A percentile compares a stretch with the other conserved stretches of the same genome.
Evolutionary conservation across 2,113 vertebrate species (phyloP).

Genomic region (Eira barbara): DNA sequence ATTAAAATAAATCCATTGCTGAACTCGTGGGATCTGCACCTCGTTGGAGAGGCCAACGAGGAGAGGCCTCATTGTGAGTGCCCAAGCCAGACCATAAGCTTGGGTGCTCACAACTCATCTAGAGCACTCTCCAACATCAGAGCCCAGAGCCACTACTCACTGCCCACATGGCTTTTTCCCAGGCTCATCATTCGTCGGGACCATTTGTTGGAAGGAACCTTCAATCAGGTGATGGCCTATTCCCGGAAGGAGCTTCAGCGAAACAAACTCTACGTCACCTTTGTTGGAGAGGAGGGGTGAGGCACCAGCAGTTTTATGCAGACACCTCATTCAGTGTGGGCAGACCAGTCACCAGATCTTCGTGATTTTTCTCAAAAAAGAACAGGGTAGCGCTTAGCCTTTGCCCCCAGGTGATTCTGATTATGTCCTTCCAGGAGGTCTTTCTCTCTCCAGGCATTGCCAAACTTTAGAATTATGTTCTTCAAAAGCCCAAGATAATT

Average conservation of each 20-base stretch:
- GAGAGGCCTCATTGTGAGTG: too few species aligned
- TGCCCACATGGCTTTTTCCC: neutral
- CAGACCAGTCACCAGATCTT: too few species aligned
- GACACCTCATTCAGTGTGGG: neutral
- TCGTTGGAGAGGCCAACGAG: neutral
- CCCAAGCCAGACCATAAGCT: neutral
- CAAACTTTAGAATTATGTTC: neutral
- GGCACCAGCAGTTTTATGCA: conserved; percentile 28
- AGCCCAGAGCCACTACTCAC: fast-evolving
- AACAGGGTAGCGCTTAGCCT: neutral
- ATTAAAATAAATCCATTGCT: neutral
- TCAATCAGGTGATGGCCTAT: conserved; percentile 98
- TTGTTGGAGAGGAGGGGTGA: conserved; percentile 98
- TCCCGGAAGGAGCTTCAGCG: conserved; percentile 98
- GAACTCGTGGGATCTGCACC: neutral
- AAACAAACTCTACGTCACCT: conserved; percentile 97
- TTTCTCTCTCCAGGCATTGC: neutral
- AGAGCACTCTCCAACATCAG: neutral
- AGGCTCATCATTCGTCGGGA: conserved; percentile 96
- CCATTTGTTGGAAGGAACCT: conserved; percentile 96
- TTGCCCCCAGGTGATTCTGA: neutral
- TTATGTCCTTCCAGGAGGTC: neutral
- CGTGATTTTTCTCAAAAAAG: neutral
- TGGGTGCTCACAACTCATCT: neutral
- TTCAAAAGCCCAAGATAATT: neutral